phyloP scores from a whole-genome alignment of 2,113 vertebrate species.

The Amazona vittata region DNA sequence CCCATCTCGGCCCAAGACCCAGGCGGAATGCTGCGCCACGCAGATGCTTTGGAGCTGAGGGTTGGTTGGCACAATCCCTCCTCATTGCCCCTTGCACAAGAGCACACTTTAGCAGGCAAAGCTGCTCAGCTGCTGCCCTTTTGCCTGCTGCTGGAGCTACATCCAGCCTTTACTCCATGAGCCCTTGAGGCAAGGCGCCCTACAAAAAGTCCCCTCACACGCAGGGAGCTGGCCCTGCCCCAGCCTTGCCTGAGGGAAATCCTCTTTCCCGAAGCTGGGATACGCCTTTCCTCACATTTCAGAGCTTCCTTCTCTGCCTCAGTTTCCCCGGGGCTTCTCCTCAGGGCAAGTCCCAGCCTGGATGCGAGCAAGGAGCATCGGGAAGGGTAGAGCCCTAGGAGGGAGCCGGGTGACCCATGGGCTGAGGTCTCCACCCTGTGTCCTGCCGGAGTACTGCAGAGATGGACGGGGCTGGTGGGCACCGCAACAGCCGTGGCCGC shows the following conservation, averaged over 20 bases:
- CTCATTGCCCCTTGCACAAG: not conserved
- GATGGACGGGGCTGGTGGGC: not conserved
- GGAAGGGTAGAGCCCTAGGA: not conserved
- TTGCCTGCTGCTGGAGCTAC: not conserved
- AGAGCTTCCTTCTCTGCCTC: not conserved
- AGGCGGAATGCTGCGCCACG: fast-evolving
- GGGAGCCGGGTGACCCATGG: not conserved
- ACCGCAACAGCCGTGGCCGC: fast-evolving
- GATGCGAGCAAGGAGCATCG: not conserved
- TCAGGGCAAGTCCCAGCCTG: fast-evolving
- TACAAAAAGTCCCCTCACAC: not conserved
- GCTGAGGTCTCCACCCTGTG: slow-evolving; percentile 34
- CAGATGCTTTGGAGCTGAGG: fast-evolving
- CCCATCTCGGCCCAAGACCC: fast-evolving
- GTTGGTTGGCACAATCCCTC: not conserved
- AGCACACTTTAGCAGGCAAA: not conserved
- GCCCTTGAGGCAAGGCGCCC: not conserved
- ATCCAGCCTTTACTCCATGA: not conserved
- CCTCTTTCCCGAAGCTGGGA: not conserved
- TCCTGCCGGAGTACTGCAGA: not conserved
- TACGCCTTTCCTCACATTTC: too few species aligned
- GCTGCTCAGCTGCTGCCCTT: not conserved
- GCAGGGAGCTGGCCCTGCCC: not conserved
- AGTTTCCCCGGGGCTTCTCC: not conserved
- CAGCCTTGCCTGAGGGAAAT: not conserved